Evolutionary conservation across 2,797 vertebrate species (phyloP).

Genomic region (Prionace glauca): DNA sequence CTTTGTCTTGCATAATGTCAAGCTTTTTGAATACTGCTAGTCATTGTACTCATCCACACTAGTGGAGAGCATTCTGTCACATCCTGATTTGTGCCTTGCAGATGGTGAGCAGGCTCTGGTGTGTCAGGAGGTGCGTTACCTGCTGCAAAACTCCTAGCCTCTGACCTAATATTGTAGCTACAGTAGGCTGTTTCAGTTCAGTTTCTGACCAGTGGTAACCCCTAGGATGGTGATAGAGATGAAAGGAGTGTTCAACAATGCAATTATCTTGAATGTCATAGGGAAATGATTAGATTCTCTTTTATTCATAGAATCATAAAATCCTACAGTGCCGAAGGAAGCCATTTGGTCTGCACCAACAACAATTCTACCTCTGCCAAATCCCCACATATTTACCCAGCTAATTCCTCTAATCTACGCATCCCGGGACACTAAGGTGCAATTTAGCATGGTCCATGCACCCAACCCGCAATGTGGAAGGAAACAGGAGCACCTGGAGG

Average conservation of each 20-base stretch:
- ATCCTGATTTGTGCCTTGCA: neutral
- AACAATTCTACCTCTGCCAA: no score
- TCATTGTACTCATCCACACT: neutral
- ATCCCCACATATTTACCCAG: no score
- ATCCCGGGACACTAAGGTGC: no score
- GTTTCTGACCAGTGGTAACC: neutral
- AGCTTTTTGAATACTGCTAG: neutral
- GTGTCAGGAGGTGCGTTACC: neutral
- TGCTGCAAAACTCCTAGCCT: neutral
- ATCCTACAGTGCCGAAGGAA: no score
- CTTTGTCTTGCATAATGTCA: neutral
- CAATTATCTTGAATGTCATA: neutral
- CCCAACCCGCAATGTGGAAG: no score
- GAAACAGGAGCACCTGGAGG: no score
- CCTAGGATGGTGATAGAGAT: neutral
- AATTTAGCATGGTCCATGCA: no score
- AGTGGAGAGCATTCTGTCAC: neutral
- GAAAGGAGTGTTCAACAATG: neutral
- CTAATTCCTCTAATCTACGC: no score
- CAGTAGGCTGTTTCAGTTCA: neutral
- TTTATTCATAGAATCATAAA: neutral
- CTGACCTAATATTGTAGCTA: neutral
- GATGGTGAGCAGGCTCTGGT: neutral
- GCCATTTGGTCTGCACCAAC: no score
- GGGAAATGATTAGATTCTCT: neutral